Conservation (phyloP, 2,113 vertebrate genomes). For the Hepsetus odoe region DNA sequence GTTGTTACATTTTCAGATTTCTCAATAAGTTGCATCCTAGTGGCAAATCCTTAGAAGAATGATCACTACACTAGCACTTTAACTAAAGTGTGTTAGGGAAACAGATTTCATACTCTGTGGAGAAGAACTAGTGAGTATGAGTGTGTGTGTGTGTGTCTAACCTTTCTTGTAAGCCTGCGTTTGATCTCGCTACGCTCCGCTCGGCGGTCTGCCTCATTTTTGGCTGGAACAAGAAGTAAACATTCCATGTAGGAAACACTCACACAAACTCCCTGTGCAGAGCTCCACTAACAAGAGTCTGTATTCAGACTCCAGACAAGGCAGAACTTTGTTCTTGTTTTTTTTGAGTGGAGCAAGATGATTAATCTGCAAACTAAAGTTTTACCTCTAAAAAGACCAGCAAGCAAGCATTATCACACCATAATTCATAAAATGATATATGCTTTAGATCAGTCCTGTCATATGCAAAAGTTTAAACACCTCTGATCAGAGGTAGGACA, state of each 20-base stretch:
- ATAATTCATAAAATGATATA: not conserved
- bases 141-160: conserved; percentile 57
- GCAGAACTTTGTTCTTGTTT: conserved; percentile 47
- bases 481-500: too few relatives aligned
- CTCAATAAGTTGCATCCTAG: too few relatives aligned
- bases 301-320: conserved; percentile 46
- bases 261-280: conserved; percentile 42
- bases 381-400: conserved; percentile 5
- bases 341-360: not conserved
- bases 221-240: conserved; percentile 75
- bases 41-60: too few relatives aligned
- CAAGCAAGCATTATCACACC: not conserved
- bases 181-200: conserved; percentile 94
- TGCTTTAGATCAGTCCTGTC: not conserved
- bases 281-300: conserved; percentile 46
- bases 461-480: too few relatives aligned
- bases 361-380: not conserved
- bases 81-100: too few relatives aligned
- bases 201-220: conserved; percentile 89
- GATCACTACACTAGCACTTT: too few relatives aligned
- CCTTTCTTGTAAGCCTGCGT: conserved; percentile 95
- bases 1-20: too few relatives aligned
- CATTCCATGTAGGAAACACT: conserved; percentile 56
- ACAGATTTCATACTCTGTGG: too few relatives aligned
- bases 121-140: not conserved